Evolutionary conservation across 2,888 invertebrate genomes (phyloP).

Genomic region (Uloborus plumipes): DNA sequence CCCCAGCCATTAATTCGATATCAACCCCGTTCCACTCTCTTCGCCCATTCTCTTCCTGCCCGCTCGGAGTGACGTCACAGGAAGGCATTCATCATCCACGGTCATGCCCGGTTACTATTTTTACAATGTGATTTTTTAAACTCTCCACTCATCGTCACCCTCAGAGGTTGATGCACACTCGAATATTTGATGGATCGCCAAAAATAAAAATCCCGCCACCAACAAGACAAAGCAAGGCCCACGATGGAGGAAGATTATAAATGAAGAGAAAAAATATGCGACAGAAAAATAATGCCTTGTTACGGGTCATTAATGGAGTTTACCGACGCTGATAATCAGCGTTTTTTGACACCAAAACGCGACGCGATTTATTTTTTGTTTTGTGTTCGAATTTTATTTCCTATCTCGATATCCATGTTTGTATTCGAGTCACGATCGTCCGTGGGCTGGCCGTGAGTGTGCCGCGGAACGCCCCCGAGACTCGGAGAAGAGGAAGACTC

Average conservation of each 20-base stretch:
- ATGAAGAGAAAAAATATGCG: background rate
- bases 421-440: too few relatives aligned
- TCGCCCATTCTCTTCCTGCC: slow-evolving; percentile 16
- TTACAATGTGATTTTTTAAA: slow-evolving; percentile 61
- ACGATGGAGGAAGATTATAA: slow-evolving; percentile 2
- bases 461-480: too few relatives aligned
- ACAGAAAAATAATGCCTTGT: slow-evolving; percentile 53
- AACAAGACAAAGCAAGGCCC: slow-evolving; percentile 27
- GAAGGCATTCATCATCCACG: slow-evolving; percentile 64
- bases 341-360: slow-evolving; percentile 42
- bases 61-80: slow-evolving; percentile 52
- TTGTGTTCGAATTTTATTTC: background rate
- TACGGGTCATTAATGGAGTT: slow-evolving; percentile 63
- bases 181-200: slow-evolving; percentile 64
- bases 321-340: slow-evolving; percentile 55
- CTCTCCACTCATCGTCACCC: slow-evolving; percentile 60
- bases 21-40: slow-evolving; percentile 1
- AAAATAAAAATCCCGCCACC: slow-evolving; percentile 55
- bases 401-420: too few relatives aligned
- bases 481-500: too few relatives aligned
- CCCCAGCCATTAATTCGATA: too few relatives aligned
- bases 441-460: too few relatives aligned
- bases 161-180: slow-evolving; percentile 58
- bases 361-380: slow-evolving; percentile 17
- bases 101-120: slow-evolving; percentile 62